Percentiles rank a stretch among this genome's conserved stretches.
These are phyloP conservation scores for Tarsius wallacei DNA, from an alignment of 2,797 vertebrate species.

Conservation along the genomic window DNA sequence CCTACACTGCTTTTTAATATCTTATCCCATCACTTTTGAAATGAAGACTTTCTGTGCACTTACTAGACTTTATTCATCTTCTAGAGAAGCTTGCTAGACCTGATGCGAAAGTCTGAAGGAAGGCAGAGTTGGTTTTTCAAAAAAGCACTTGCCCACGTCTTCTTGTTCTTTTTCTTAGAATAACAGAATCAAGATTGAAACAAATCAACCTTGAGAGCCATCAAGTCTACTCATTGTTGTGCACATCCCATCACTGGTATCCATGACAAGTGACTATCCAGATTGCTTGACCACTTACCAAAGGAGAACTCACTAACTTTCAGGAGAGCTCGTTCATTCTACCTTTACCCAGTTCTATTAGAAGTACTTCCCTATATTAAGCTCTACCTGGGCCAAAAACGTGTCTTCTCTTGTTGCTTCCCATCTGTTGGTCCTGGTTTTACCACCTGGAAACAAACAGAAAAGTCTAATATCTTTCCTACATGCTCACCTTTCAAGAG, in stretches of 20 bases:
- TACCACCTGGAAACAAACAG: conserved; percentile 45
- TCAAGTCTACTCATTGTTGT: background rate
- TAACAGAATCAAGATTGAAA: background rate
- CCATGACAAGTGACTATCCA: background rate
- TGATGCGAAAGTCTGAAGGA: conserved; percentile 32
- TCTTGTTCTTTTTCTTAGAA: conserved; percentile 48
- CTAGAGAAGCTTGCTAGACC: conserved; percentile 40
- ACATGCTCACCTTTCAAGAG: background rate
- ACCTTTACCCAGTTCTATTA: background rate
- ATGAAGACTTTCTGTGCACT: conserved; percentile 75
- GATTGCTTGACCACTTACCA: background rate
- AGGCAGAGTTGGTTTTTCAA: background rate
- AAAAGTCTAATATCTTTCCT: conserved; percentile 10
- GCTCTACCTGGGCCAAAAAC: background rate
- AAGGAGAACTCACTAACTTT: background rate
- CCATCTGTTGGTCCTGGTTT: background rate
- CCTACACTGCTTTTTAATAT: conserved; percentile 78
- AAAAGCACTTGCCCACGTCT: background rate
- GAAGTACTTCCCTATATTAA: background rate
- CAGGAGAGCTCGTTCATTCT: background rate
- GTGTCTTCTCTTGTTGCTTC: conserved; percentile 37
- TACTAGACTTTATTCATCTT: conserved; percentile 51
- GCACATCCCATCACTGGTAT: background rate
- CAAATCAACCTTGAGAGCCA: background rate
- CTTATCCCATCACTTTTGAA: conserved; percentile 74